Evolutionary conservation across 2,797 vertebrate species (phyloP).

Genomic region (Prunella strophiata): DNA sequence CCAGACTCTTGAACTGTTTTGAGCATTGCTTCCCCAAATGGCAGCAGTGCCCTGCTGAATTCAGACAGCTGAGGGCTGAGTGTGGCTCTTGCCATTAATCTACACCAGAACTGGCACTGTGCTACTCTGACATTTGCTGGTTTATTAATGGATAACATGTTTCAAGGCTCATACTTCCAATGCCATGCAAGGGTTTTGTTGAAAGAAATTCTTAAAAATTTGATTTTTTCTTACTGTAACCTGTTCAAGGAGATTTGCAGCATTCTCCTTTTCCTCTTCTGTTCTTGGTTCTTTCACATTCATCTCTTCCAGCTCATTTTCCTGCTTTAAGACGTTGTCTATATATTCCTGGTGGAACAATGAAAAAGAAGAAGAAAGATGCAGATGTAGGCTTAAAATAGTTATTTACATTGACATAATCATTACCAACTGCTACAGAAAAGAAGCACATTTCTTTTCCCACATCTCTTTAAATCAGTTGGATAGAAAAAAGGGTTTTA

Average conservation of each 20-base stretch:
- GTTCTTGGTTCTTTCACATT: constrained; percentile 83
- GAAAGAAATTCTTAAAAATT: background rate
- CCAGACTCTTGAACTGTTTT: background rate
- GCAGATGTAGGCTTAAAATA: background rate
- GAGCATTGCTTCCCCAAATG: background rate
- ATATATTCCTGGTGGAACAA: constrained; percentile 83
- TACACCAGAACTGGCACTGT: background rate
- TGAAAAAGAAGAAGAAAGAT: background rate
- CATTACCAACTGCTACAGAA: background rate
- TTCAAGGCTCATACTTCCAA: background rate
- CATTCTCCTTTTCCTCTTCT: constrained; percentile 77
- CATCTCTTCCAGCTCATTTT: constrained; percentile 79
- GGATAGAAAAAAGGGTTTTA: background rate
- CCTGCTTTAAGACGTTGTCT: constrained; percentile 81
- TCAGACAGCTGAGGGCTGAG: background rate
- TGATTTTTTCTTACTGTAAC: constrained; percentile 77
- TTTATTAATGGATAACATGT: background rate
- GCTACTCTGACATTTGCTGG: background rate
- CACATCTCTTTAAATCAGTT: background rate
- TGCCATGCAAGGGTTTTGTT: background rate
- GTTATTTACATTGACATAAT: background rate
- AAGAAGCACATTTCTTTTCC: background rate
- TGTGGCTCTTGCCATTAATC: background rate
- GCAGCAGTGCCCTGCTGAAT: background rate
- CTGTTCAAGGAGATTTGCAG: constrained; percentile 78